These are phyloP conservation scores for fruit fly (Drosophila melanogaster) DNA, from an alignment of 1,140 invertebrate genomes.

Conservation along the genomic window DNA sequence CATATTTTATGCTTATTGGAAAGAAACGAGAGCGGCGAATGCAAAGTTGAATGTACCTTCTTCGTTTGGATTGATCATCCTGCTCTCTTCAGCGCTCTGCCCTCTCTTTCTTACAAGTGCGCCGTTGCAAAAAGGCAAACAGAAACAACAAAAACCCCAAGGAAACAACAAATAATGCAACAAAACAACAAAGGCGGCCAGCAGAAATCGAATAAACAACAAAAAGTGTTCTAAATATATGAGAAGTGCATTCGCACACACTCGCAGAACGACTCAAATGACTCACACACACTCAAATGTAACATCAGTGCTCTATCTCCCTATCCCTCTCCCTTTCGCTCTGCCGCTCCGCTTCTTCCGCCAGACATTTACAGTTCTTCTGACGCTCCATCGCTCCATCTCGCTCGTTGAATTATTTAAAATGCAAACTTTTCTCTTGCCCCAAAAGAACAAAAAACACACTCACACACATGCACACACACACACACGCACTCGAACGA, in stretches of 20 bases:
- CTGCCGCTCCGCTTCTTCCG: constrained; percentile 5
- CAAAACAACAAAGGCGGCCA: constrained; percentile 7
- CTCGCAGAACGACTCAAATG: constrained; percentile 38
- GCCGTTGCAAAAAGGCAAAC: constrained; percentile 1
- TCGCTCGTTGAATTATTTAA: constrained; percentile 35
- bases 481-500: not conserved
- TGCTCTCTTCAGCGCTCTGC: not conserved
- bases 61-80: not conserved
- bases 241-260: constrained; percentile 26
- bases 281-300: constrained; percentile 19
- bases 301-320: constrained; percentile 28
- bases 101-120: constrained; percentile 13
- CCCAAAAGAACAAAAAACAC: constrained; percentile 15
- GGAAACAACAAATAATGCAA: not conserved
- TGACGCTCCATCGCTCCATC: constrained; percentile 18
- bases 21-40: too few relatives aligned
- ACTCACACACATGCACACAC: not conserved
- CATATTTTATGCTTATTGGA: too few relatives aligned
- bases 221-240: constrained; percentile 49
- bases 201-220: constrained; percentile 35
- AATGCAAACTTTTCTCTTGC: constrained; percentile 33
- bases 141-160: not conserved
- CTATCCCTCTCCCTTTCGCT: not conserved
- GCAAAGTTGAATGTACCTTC: too few relatives aligned
- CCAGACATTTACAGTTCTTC: constrained; percentile 31